A percentile compares a stretch with the other conserved stretches of the same genome.
Evolutionary conservation across 2,113 vertebrate species (phyloP).

Genomic region (Aramus guarauna): DNA sequence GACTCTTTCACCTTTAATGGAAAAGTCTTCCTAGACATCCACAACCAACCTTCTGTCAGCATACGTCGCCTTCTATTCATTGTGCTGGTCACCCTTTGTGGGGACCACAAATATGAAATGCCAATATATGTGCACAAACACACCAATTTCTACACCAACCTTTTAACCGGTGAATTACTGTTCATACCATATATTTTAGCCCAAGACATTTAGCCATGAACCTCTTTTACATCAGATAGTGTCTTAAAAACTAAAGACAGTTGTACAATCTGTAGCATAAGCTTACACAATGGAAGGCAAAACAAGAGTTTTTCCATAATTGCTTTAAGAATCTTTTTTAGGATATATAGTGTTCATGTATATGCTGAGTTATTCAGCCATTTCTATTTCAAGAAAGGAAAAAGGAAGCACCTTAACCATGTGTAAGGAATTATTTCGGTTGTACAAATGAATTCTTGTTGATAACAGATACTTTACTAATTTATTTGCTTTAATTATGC

Average conservation of each 20-base stretch:
- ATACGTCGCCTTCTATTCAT: not conserved
- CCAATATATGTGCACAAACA: not conserved
- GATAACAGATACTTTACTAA: not conserved
- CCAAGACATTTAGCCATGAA: not conserved
- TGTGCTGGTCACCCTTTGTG: not conserved
- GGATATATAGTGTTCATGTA: not conserved
- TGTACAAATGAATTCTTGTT: constrained; percentile 16
- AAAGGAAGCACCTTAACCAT: constrained; percentile 1
- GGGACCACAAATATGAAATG: not conserved
- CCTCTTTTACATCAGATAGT: not conserved
- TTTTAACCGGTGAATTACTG: not conserved
- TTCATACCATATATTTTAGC: not conserved
- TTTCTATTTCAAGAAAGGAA: constrained; percentile 14
- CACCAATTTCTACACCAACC: not conserved
- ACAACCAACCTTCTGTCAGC: not conserved
- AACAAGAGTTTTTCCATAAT: not conserved
- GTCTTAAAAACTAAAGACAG: not conserved
- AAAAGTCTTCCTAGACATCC: not conserved
- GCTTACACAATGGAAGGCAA: not conserved
- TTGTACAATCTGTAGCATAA: not conserved
- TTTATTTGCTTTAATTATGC: not conserved
- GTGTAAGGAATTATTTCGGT: not conserved
- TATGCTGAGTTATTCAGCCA: constrained; percentile 16
- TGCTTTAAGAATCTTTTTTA: not conserved
- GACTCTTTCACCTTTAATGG: not conserved